Evolutionary conservation across 2,888 invertebrate species (phyloP).

Genomic region (Plagodis pulveraria): DNA sequence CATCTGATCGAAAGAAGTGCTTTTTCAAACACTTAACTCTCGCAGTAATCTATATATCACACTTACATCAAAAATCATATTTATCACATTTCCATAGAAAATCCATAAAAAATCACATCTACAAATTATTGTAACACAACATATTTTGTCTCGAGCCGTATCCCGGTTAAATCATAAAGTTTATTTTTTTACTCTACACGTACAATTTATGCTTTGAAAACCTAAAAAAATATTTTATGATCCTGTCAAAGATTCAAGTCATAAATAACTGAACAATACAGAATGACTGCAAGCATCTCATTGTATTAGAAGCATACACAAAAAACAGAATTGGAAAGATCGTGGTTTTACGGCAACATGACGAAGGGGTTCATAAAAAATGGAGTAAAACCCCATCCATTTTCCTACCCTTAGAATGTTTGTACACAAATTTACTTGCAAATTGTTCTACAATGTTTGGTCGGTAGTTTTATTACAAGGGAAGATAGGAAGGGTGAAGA

Average conservation of each 20-base stretch:
- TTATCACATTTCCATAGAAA: too few species aligned
- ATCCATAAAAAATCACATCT: too few species aligned
- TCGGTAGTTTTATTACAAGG: constrained; percentile 29
- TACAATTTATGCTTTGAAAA: neutral
- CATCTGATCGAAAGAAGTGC: too few species aligned
- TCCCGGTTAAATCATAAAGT: too few species aligned
- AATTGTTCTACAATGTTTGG: constrained; percentile 29
- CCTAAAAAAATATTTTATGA: constrained; percentile 1
- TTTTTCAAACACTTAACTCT: too few species aligned
- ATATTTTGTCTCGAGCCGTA: too few species aligned
- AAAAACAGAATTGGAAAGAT: constrained; percentile 18
- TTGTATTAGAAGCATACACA: constrained; percentile 16
- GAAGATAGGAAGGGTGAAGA: constrained; percentile 25
- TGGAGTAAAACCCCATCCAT: constrained; percentile 20
- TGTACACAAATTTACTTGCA: constrained; percentile 27
- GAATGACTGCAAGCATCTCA: constrained; percentile 13
- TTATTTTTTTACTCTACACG: too few species aligned
- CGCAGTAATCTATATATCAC: too few species aligned
- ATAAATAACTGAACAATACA: constrained; percentile 23
- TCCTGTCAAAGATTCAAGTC: constrained; percentile 3
- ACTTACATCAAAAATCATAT: too few species aligned
- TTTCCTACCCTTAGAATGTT: constrained; percentile 23
- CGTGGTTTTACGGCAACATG: constrained; percentile 24
- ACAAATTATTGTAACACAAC: too few species aligned
- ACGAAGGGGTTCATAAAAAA: constrained; percentile 28